These are phyloP conservation scores for Acrobasis repandana DNA, from an alignment of 2,888 invertebrate species.

Conservation along the genomic window DNA sequence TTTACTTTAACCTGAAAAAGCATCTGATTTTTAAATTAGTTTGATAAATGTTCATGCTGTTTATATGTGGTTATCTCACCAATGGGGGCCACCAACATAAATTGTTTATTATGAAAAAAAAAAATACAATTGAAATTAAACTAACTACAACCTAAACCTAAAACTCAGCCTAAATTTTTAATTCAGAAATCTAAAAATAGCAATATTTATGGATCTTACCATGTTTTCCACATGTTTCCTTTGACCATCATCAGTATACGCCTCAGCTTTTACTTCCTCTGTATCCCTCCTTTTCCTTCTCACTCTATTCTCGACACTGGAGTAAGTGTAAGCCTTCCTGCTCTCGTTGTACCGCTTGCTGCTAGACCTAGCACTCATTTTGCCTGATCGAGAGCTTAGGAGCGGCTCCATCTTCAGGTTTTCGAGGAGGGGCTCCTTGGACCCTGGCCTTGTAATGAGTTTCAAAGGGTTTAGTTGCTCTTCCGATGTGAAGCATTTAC, in stretches of 20 bases:
- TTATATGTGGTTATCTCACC: too few species aligned
- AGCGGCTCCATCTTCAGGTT: constrained; percentile 76
- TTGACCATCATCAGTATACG: constrained; percentile 87
- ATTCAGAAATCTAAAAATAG: constrained; percentile 20
- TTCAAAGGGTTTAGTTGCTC: constrained; percentile 87
- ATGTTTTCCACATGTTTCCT: constrained; percentile 89
- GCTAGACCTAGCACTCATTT: constrained; percentile 61
- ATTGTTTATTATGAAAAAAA: too few species aligned
- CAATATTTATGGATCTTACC: constrained; percentile 74
- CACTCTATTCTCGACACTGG: constrained; percentile 65
- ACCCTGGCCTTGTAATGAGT: constrained; percentile 70
- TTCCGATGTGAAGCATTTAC: constrained; percentile 84
- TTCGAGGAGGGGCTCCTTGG: constrained; percentile 72
- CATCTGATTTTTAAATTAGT: too few species aligned
- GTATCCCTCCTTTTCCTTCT: constrained; percentile 85
- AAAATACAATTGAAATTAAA: too few species aligned
- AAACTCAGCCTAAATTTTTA: too few species aligned
- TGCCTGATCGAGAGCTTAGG: constrained; percentile 52
- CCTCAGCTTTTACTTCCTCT: constrained; percentile 87
- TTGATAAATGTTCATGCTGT: too few species aligned
- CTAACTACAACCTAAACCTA: too few species aligned
- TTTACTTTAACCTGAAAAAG: too few species aligned
- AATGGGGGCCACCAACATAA: too few species aligned
- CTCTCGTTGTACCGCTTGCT: constrained; percentile 64
- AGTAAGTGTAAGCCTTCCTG: constrained; percentile 51